Evolutionary conservation across 23 tunicate species (phyloP).

Genomic region (Trididemnum miniatum): DNA sequence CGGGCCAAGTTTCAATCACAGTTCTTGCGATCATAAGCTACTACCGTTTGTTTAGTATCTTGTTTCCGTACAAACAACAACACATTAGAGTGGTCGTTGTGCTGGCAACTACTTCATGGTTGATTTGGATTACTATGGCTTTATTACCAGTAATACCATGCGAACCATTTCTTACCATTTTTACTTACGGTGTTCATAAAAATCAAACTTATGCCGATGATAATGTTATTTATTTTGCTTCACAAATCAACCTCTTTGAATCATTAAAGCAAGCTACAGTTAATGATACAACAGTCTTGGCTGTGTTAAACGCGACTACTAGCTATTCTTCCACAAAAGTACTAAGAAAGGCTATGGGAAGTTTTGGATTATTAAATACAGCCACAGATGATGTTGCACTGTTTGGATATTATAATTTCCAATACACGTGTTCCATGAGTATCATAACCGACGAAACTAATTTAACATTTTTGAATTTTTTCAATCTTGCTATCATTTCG

Average conservation of each 20-base stretch:
- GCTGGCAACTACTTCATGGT: neutral
- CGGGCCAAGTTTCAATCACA: constrained; percentile 8
- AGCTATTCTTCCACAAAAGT: neutral
- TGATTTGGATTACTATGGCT: neutral
- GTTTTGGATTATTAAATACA: neutral
- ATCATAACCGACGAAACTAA: neutral
- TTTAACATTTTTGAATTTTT: neutral
- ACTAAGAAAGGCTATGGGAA: neutral
- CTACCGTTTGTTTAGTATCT: neutral
- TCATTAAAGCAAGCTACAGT: neutral
- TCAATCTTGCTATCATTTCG: neutral
- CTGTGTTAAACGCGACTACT: neutral
- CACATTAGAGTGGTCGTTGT: neutral
- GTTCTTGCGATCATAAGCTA: neutral
- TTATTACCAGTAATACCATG: neutral
- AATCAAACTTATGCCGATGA: neutral
- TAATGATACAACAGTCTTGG: neutral
- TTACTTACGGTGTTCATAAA: neutral
- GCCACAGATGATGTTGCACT: neutral
- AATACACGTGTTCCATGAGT: neutral
- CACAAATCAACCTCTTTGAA: neutral
- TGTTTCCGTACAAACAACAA: constrained; percentile 4
- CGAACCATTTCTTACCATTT: neutral
- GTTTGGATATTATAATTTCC: neutral
- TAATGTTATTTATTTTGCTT: neutral